Base-by-base conservation (phyloP, 2,113 vertebrate species). In the Chionodraco myersi region DNA sequence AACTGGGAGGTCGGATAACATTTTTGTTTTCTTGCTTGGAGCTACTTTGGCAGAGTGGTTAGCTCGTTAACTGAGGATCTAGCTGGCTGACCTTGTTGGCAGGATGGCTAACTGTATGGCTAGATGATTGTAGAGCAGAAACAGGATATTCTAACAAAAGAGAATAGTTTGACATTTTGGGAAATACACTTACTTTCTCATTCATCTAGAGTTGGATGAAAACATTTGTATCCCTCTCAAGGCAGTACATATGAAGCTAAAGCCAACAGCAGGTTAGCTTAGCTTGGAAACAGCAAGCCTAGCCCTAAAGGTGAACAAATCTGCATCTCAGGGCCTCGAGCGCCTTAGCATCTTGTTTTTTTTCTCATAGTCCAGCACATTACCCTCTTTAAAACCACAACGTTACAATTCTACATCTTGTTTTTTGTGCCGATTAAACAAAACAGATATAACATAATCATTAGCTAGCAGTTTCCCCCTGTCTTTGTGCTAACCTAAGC, bases 1-100 rank as follows among this genome's bases (percentile, higher is more conserved):
- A 89, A 75, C 52, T 11, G 2, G 34, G 56, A 9, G 66, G 62
- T 30, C 9, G 72, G 75, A 58, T 52, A 45, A 66, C 16, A 54
- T 76, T 85, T 85, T 68, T 73, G 81, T 87, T 83, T 82, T 87
- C 51, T 79, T 86, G 76, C 67, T 70, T 48, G 21, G 65, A n/a
- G 74, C 21, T 16, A 16, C 73, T 72, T n/a, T 53, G 56, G 60
- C 36, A 44, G 70, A 59, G 65, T 53, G 78, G 66, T 47, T 60
- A 21, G 53, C 64, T 26, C 73, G 59, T 41, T 18, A 54, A 73
- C 66, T 41, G 49, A 59, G 2, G 49, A 45, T 74, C 74, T 63
- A 65, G 77, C 74, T 63, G 69, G 70, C 77, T 64, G 70, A 72
- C 62, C 76, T 78, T 52, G 51, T 77, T 81, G 82, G 86, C 79